Percentiles rank a stretch among this genome's conserved stretches.
Conservation (phyloP, 2,113 vertebrate genomes). For the Oncorhynchus mykiss region DNA sequence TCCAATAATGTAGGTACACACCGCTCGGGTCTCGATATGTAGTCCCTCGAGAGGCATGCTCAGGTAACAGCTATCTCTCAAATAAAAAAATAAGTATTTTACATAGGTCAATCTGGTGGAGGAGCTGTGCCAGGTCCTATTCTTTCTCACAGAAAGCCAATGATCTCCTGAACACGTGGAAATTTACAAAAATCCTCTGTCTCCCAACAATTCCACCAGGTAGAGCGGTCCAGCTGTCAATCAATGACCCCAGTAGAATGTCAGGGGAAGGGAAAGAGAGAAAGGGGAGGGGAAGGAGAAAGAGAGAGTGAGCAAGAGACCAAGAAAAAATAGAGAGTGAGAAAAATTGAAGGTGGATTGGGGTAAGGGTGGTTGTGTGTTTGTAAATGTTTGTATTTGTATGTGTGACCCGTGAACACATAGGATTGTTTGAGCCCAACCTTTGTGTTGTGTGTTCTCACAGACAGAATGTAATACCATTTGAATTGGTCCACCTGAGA, state of each 20-base stretch:
- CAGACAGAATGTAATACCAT: conserved; percentile 55
- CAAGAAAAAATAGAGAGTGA: conserved; percentile 1
- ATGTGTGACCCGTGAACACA: conserved; percentile 44
- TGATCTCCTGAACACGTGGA: conserved; percentile 59
- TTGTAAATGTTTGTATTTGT: conserved; percentile 23
- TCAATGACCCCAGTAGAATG: conserved; percentile 50
- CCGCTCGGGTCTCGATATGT: neutral
- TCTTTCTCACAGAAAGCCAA: conserved; percentile 40
- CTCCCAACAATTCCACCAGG: conserved; percentile 54
- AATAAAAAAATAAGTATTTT: conserved; percentile 48
- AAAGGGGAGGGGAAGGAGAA: conserved; percentile 2
- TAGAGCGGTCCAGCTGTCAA: conserved; percentile 48
- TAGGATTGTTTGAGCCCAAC: conserved; percentile 59
- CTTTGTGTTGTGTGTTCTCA: conserved; percentile 32
- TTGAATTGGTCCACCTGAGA: conserved; percentile 71
- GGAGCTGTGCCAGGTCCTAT: conserved; percentile 18
- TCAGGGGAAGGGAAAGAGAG: conserved; percentile 16
- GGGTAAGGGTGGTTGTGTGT: neutral
- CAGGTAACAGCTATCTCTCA: conserved; percentile 27
- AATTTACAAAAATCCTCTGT: conserved; percentile 64
- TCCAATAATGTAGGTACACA: neutral
- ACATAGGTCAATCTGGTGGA: conserved; percentile 42
- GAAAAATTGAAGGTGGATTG: neutral
- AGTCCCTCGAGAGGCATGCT: neutral
- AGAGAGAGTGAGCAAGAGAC: too few relatives aligned